phyloP scores from a whole-genome alignment of 2,888 invertebrate genomes.

The Chirona hameri region DNA sequence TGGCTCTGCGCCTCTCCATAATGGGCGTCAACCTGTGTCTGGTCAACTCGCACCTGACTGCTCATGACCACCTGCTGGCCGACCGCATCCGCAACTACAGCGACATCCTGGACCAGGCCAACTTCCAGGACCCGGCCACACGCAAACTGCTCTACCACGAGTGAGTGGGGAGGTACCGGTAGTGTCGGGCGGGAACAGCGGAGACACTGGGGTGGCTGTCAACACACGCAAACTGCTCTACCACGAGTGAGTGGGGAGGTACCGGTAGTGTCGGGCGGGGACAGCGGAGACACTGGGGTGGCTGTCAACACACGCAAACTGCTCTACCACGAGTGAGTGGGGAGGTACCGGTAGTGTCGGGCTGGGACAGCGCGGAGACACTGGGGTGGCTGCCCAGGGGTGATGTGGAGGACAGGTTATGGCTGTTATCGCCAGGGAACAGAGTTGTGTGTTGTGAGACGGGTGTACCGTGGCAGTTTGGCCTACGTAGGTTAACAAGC shows the following conservation, averaged over 20 bases:
- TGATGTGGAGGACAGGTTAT: too few relatives aligned
- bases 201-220: not conserved
- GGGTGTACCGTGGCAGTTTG: too few relatives aligned
- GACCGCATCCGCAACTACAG: conserved; percentile 85
- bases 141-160: conserved; percentile 86
- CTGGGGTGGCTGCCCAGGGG: not conserved
- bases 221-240: conserved; percentile 76
- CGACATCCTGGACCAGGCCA: conserved; percentile 77
- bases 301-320: conserved; percentile 65
- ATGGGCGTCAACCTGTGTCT: conserved; percentile 85
- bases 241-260: conserved; percentile 71
- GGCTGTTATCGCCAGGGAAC: too few relatives aligned
- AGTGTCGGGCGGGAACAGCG: not conserved
- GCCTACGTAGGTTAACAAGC: too few relatives aligned
- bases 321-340: conserved; percentile 81
- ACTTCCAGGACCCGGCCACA: conserved; percentile 67
- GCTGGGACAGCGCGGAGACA: not conserved
- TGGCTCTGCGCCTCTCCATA: conserved; percentile 78
- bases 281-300: not conserved
- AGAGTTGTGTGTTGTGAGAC: too few relatives aligned
- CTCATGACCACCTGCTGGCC: conserved; percentile 79
- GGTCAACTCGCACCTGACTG: conserved; percentile 84
- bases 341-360: too few relatives aligned
- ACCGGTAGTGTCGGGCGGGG: too few relatives aligned
- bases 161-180: conserved; percentile 54